phyloP scores from a whole-genome alignment of 2,888 invertebrate genomes.

The Drosophila putrida region DNA sequence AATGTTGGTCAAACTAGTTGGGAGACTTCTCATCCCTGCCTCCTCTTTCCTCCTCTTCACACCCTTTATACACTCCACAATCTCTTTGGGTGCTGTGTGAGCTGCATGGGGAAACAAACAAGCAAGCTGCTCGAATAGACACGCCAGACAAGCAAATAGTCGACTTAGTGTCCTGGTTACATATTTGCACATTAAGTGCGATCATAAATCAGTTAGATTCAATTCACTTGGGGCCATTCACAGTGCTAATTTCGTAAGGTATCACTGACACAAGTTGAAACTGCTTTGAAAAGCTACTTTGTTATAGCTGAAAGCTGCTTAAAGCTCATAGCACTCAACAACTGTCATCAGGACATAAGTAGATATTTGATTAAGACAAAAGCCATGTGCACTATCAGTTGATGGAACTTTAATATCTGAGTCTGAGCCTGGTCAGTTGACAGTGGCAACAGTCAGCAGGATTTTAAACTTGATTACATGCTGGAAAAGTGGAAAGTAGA shows the following conservation, averaged over 20 bases:
- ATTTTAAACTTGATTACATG: constrained; percentile 41
- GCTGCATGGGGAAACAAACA: constrained; percentile 56
- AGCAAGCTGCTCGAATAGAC: constrained; percentile 32
- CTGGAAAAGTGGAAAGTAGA: constrained; percentile 1
- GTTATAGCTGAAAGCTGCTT: background rate
- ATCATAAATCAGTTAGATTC: constrained; percentile 81
- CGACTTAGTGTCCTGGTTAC: constrained; percentile 49
- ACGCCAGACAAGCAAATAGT: constrained; percentile 26
- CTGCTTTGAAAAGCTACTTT: too few species aligned
- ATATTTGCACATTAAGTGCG: constrained; percentile 79
- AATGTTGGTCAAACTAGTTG: constrained; percentile 56
- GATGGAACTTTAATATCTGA: background rate
- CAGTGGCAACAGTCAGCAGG: background rate
- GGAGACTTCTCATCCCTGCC: background rate
- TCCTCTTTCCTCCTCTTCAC: background rate
- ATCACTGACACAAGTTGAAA: constrained; percentile 15
- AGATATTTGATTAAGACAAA: constrained; percentile 3
- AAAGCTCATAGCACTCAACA: background rate
- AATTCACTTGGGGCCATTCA: constrained; percentile 76
- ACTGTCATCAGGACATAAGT: constrained; percentile 2
- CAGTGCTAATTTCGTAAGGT: constrained; percentile 65
- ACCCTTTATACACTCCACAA: background rate
- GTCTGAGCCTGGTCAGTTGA: constrained; percentile 1
- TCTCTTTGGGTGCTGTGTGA: constrained; percentile 27
- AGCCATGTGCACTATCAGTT: constrained; percentile 18